Evolutionary conservation across 2,113 vertebrate species (phyloP), one percentile per base, ranked within the genome.

Genomic region (Malurus alboscapulatus): DNA sequence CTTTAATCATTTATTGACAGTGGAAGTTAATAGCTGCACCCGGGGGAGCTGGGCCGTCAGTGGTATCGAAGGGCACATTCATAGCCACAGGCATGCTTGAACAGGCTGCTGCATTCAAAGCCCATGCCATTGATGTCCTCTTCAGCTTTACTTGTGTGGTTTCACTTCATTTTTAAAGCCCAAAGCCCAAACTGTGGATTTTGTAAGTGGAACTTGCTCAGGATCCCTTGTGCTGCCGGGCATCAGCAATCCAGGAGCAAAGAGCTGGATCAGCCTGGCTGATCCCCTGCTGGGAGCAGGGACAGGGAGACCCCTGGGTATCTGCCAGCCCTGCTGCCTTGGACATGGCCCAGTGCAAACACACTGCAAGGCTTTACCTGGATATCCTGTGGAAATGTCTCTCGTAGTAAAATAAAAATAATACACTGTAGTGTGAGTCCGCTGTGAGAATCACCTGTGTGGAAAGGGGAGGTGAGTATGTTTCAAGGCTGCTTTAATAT

Each of bases 1-100:
- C 66, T 93, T 93, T 94, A 96, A 96, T 96, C 57, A 76, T 63
- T 88, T 95, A 95, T 92, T 83, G 95, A 92, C 92, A 76, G 83
- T 69, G 66, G 85, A 88, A 48, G 82, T 93, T 94, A 94, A 93
- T 86, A 74, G 79, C 75, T 30, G 80, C 17, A 48, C 40, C 18
- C 40, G 0, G 18, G 54, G 78, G 86, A 92, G 48, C 62, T 55
- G 90, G 85, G 84, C 73, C 90, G 73, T 74, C 3, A 1, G 10
- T 74, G 75, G n/a, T 50, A 54, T 88, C 1, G 66, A 96, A 89
- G 69, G 91, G 62, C 91, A 88, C 88, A 66, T 90, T 91, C 91
- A 29, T 45, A 51, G 84, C 95, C 72, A 53, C 84, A 65, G 88
- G 89, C 94, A 30, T 2, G 24, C 81, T 94, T 69, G 79, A 85